Percentiles rank a stretch among this genome's conserved stretches.
Evolutionary conservation across 2,888 invertebrate species (phyloP).

Genomic region (Augiades crinisus): DNA sequence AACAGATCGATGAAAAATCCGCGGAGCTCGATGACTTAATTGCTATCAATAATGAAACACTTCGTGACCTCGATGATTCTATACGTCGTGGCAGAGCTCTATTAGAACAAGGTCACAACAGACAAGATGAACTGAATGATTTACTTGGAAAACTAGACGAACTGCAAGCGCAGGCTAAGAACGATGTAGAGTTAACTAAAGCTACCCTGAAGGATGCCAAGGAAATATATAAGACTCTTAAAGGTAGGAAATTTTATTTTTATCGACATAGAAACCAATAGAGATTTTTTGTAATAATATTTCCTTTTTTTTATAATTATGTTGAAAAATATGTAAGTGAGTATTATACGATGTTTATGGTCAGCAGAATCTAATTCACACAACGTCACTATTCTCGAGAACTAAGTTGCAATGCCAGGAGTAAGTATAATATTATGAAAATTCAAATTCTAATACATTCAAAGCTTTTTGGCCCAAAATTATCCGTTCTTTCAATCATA

Average conservation of each 20-base stretch:
- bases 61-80: slow-evolving; percentile 84
- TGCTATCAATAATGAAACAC: slow-evolving; percentile 78
- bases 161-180: slow-evolving; percentile 87
- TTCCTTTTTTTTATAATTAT: too few relatives aligned
- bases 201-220: slow-evolving; percentile 69
- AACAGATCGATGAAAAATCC: slow-evolving; percentile 79
- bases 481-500: too few relatives aligned
- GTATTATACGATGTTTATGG: too few relatives aligned
- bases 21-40: slow-evolving; percentile 73
- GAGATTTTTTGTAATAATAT: slow-evolving; percentile 5
- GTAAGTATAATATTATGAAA: too few relatives aligned
- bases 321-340: too few relatives aligned
- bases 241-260: slow-evolving; percentile 62
- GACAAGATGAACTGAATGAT: slow-evolving; percentile 89
- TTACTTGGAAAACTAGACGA: slow-evolving; percentile 90
- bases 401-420: too few relatives aligned
- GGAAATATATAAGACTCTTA: slow-evolving; percentile 88
- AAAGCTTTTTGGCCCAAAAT: too few relatives aligned
- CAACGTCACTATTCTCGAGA: too few relatives aligned
- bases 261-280: background rate
- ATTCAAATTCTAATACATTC: too few relatives aligned
- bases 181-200: slow-evolving; percentile 94
- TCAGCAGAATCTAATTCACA: too few relatives aligned
- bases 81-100: slow-evolving; percentile 84
- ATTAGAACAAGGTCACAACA: slow-evolving; percentile 78